These are phyloP conservation scores for Acronicta leporina DNA, from an alignment of 2,888 invertebrate species.

Conservation along the genomic window DNA sequence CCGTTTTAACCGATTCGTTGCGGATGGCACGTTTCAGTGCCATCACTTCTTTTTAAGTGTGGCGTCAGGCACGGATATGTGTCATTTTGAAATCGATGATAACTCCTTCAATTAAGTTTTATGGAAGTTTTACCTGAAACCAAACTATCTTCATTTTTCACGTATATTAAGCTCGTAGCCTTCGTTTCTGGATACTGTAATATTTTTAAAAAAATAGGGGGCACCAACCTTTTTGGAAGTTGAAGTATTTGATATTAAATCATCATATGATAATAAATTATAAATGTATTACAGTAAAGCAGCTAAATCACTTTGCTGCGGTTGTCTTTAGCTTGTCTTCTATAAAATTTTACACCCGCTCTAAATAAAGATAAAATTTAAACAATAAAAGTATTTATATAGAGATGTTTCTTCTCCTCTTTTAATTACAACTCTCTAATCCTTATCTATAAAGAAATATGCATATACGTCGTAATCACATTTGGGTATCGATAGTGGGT, in stretches of 20 bases:
- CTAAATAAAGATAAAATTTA: constrained; percentile 30
- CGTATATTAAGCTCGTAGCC: constrained; percentile 34
- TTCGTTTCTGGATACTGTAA: constrained; percentile 30
- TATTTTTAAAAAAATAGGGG: constrained; percentile 26
- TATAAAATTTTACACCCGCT: constrained; percentile 32
- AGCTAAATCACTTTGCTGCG: constrained; percentile 21
- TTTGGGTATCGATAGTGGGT: constrained; percentile 29
- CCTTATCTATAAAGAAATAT: constrained; percentile 33
- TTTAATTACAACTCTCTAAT: constrained; percentile 30
- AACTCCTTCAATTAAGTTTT: constrained; percentile 30
- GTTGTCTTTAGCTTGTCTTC: constrained; percentile 25
- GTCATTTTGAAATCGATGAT: constrained; percentile 33
- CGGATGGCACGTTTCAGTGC: constrained; percentile 21
- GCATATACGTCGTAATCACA: constrained; percentile 31
- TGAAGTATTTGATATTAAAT: constrained; percentile 27
- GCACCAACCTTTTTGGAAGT: constrained; percentile 36
- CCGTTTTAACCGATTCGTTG: constrained; percentile 16
- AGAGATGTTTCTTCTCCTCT: constrained; percentile 33
- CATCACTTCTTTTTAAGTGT: constrained; percentile 22
- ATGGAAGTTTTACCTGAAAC: constrained; percentile 26
- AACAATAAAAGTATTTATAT: constrained; percentile 31
- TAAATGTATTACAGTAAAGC: constrained; percentile 28
- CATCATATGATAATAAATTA: constrained; percentile 26
- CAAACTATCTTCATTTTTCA: constrained; percentile 31
- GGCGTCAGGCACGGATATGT: constrained; percentile 27